Conservation (phyloP, 2,888 invertebrate species). For the Tubulanus polymorphus region DNA sequence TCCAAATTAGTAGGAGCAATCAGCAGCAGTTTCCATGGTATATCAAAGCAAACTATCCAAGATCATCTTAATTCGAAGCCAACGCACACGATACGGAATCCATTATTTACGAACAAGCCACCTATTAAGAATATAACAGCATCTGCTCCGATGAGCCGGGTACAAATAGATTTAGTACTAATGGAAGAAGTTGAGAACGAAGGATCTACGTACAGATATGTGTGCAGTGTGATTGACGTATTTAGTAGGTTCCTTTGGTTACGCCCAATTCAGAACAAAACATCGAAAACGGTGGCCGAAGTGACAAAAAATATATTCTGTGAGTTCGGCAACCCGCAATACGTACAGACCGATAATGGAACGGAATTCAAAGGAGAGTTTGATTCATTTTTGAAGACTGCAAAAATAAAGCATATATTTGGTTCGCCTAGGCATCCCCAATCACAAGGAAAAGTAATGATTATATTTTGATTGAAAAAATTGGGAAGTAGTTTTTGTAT, state of each 20-base stretch:
- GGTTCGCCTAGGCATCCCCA: background rate
- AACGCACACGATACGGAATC: background rate
- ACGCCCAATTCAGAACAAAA: background rate
- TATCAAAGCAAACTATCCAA: background rate
- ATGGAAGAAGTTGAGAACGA: background rate
- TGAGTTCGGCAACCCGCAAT: background rate
- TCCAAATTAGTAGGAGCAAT: background rate
- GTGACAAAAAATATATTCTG: background rate
- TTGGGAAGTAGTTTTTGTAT: too few species aligned
- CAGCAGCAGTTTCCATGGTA: background rate
- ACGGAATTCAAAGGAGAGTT: background rate
- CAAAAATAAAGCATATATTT: background rate
- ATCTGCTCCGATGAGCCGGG: background rate
- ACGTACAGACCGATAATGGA: background rate
- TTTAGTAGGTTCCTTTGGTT: conserved; percentile 6
- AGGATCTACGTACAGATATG: background rate
- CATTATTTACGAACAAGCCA: conserved; percentile 2
- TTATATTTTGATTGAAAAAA: too few species aligned
- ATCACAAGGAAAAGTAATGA: background rate
- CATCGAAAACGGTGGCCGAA: background rate
- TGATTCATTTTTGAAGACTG: background rate
- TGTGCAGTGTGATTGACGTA: conserved; percentile 1
- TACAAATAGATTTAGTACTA: conserved; percentile 1
- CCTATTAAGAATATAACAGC: background rate
- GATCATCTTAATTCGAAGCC: background rate